These are phyloP conservation scores for Enteromius afrohamiltoni DNA, from an alignment of 2,797 vertebrate species.

Conservation along the genomic window DNA sequence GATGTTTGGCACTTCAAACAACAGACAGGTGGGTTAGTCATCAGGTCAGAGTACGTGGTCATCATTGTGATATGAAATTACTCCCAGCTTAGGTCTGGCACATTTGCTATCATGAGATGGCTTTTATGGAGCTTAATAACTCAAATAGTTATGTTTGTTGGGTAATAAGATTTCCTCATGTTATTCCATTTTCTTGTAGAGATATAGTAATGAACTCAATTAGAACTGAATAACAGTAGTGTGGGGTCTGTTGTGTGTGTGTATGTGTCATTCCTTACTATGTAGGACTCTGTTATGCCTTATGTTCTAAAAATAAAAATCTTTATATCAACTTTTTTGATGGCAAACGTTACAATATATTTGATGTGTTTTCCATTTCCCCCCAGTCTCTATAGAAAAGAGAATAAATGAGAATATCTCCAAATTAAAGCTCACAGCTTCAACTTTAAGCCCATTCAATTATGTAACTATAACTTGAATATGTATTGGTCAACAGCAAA, in stretches of 20 bases:
- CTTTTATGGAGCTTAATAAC: not conserved
- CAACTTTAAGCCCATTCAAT: no score
- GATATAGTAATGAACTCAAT: conserved; percentile 28
- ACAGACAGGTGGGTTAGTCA: conserved; percentile 16
- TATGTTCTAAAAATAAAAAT: not conserved
- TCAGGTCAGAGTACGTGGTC: not conserved
- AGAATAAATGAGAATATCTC: no score
- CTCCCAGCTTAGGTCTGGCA: not conserved
- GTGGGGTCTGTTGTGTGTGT: conserved; percentile 38
- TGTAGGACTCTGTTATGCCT: not conserved
- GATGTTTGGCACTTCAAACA: conserved; percentile 26
- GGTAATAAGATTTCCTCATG: conserved; percentile 18
- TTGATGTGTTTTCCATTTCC: not conserved
- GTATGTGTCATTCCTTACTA: not conserved
- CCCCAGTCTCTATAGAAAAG: not conserved
- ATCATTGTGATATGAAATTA: conserved; percentile 7
- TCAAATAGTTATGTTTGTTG: conserved; percentile 8
- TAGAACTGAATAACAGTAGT: conserved; percentile 47
- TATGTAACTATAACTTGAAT: no score
- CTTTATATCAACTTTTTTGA: not conserved
- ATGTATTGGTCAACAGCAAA: no score
- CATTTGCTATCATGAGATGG: not conserved
- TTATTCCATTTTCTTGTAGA: conserved; percentile 40
- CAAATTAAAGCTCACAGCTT: no score
- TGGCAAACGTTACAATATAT: not conserved